Evolutionary conservation across 2,797 vertebrate genomes (phyloP), one percentile per base, ranked within the genome.

Genomic region (Adelosebastes latens): DNA sequence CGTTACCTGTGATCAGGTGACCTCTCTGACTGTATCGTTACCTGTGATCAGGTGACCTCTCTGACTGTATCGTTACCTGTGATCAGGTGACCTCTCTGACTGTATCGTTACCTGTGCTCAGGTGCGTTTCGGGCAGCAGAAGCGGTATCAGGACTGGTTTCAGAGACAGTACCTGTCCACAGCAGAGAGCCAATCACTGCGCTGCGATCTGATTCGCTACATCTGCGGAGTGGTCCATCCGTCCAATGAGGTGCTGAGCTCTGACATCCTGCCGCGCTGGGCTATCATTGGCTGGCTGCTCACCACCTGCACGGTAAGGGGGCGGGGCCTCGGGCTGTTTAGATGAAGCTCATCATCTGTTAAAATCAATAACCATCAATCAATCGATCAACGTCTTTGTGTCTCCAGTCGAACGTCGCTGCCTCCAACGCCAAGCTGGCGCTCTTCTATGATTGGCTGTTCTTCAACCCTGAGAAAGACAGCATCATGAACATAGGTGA

Each of bases 401-500:
- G 20, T 79, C 29, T 83, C 46, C 86, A 99, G 98, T 99, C 98
- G 1, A 99, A 99, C 0, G 98, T 99, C 0, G 98, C 98, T 0
- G 98, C 98, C 20, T 99, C 98, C 9, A 99, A 99, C 5, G 98
- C 98, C 87, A 99, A 99, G 72, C 96, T 99, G 93, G 98, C 98
- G 29, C 92, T 99, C 46, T 99, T 99, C 93, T 99, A 99, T 1
- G 98, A 99, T 82, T 99, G 98, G 98, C 96, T 99, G 14, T 99
- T 99, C 96, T 99, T 99, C 94, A 99, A 96, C 79, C 97, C 98
- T 0, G 98, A 99, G 89, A 99, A 99, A 88, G 98, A 99, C 94
- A 99, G 98, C 96, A 99, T 99, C 94, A 99, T 99, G 98, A 99
- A 99, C 84, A 99, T 99, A 70, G 98, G 98, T 99, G 83, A 91